phyloP scores from a whole-genome alignment of 2,797 vertebrate species.

The Acanthurus lineatus region DNA sequence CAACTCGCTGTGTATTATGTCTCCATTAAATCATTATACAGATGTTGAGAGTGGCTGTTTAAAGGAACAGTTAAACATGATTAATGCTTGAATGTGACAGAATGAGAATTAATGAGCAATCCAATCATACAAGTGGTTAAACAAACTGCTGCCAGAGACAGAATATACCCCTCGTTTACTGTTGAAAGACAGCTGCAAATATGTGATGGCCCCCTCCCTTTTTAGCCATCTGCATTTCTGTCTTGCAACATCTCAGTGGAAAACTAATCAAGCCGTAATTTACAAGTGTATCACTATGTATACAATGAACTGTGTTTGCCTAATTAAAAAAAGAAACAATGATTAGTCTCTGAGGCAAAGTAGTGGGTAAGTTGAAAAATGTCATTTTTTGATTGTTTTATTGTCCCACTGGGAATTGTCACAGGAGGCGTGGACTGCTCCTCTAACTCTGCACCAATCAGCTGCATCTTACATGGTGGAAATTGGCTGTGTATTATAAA shows the following conservation, averaged over 20 bases:
- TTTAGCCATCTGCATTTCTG: constrained; percentile 37
- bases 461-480: constrained; percentile 60
- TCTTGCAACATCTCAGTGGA: constrained; percentile 59
- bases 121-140: constrained; percentile 76
- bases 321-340: constrained; percentile 61
- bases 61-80: constrained; percentile 63
- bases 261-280: constrained; percentile 70
- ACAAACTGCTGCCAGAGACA: constrained; percentile 61
- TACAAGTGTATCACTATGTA: constrained; percentile 48
- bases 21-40: constrained; percentile 73
- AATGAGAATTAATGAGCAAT: constrained; percentile 71
- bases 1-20: constrained; percentile 70
- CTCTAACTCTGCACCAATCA: constrained; percentile 60
- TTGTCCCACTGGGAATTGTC: constrained; percentile 35
- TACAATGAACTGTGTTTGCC: constrained; percentile 40
- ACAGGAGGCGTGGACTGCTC: constrained; percentile 22
- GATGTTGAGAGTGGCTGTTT: constrained; percentile 68
- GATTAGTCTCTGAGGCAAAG: constrained; percentile 49
- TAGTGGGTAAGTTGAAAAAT: constrained; percentile 37
- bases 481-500: constrained; percentile 77
- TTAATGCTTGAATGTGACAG: constrained; percentile 71
- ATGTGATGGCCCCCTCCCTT: constrained; percentile 53
- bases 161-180: constrained; percentile 66
- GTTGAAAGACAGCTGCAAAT: constrained; percentile 66
- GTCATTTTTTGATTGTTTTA: constrained; percentile 51